These are phyloP conservation scores for Andricus quercusramuli DNA, from an alignment of 2,888 invertebrate genomes.

Conservation along the genomic window DNA sequence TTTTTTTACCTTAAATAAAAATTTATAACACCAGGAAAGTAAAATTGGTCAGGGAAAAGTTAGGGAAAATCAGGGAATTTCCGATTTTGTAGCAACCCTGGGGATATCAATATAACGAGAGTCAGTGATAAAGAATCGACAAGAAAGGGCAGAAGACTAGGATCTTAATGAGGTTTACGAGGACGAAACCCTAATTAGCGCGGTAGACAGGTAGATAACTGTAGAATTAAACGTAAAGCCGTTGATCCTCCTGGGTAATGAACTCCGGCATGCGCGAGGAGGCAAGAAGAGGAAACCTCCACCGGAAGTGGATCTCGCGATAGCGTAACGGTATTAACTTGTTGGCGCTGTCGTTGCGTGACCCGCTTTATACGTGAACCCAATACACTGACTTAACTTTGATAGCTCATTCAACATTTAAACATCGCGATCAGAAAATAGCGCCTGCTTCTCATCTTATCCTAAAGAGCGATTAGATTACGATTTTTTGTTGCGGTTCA, in stretches of 20 bases:
- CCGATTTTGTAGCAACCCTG: too few species aligned
- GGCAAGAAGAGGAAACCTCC: conserved; percentile 33
- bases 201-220: conserved; percentile 63
- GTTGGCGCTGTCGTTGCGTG: conserved; percentile 42
- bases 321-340: conserved; percentile 43
- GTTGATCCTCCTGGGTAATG: conserved; percentile 66
- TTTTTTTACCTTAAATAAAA: too few species aligned
- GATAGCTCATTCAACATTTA: conserved; percentile 6
- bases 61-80: too few species aligned
- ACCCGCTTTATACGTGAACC: conserved; percentile 12
- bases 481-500: too few species aligned
- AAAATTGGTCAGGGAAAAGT: too few species aligned
- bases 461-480: too few species aligned
- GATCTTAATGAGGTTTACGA: conserved; percentile 50
- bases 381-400: conserved; percentile 1
- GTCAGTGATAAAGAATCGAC: not conserved
- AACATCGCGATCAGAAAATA: conserved; percentile 14
- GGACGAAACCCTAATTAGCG: conserved; percentile 62
- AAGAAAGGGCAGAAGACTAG: not conserved
- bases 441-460: not conserved
- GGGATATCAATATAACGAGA: not conserved
- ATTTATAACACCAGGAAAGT: too few species aligned
- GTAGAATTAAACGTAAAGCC: conserved; percentile 67
- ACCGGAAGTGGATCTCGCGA: conserved; percentile 42
- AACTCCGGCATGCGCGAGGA: conserved; percentile 54